A percentile compares a stretch with the other conserved stretches of the same genome.
Conservation (phyloP, 2,888 invertebrate genomes). For the Polydesmus complanatus region DNA sequence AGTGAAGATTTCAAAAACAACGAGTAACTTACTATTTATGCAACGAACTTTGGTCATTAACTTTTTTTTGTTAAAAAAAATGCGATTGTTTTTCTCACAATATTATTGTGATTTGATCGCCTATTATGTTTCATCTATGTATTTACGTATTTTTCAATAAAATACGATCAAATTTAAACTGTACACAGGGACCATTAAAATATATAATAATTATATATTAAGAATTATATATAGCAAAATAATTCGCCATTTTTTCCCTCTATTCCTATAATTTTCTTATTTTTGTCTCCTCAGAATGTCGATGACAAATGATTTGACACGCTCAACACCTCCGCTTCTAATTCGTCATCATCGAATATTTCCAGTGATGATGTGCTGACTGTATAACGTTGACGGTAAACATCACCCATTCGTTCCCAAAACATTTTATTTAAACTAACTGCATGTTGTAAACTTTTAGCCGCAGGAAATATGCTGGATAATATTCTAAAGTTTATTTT, state of each 20-base stretch:
- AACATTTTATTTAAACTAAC: constrained; percentile 21
- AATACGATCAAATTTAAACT: not conserved
- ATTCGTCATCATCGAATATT: constrained; percentile 20
- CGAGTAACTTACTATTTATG: not conserved
- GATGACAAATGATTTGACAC: not conserved
- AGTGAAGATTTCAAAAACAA: not conserved
- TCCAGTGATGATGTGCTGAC: constrained; percentile 16
- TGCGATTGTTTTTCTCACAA: not conserved
- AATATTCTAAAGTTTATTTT: too few species aligned
- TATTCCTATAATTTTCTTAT: not conserved
- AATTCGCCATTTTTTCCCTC: not conserved
- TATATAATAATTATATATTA: too few species aligned
- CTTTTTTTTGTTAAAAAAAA: not conserved
- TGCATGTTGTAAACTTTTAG: constrained; percentile 29
- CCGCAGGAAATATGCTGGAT: constrained; percentile 40
- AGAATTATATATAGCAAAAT: not conserved
- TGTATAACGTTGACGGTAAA: constrained; percentile 20
- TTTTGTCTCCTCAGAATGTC: not conserved
- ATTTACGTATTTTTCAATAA: not conserved
- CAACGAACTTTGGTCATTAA: not conserved
- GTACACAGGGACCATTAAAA: not conserved
- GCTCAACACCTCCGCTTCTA: constrained; percentile 22
- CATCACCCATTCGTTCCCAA: constrained; percentile 23
- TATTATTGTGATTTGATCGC: not conserved
- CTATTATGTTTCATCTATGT: too few species aligned